Conservation (phyloP, 2,797 vertebrate genomes). For the Zenarchopterus dispar region DNA sequence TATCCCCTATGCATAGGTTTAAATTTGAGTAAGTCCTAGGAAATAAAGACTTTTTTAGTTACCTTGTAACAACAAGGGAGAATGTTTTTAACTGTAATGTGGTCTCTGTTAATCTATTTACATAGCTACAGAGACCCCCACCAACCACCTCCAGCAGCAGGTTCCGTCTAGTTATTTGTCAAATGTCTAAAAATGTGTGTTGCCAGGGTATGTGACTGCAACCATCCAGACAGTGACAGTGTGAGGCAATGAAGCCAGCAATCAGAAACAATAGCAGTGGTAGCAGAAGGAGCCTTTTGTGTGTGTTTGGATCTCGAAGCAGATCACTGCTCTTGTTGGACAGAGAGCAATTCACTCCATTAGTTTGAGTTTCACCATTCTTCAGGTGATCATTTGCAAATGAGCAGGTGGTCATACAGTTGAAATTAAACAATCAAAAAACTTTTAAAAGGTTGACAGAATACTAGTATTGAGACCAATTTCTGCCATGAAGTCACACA, state of each 20-base stretch:
- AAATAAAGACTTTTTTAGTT: too few relatives aligned
- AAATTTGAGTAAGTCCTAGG: too few relatives aligned
- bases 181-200: slow-evolving; percentile 68
- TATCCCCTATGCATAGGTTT: too few relatives aligned
- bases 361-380: slow-evolving; percentile 38
- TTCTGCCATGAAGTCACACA: too few relatives aligned
- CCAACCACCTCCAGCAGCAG: slow-evolving; percentile 19
- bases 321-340: slow-evolving; percentile 66
- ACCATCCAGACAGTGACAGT: slow-evolving; percentile 65
- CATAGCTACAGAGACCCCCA: neutral
- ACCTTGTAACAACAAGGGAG: too few relatives aligned
- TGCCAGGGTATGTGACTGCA: slow-evolving; percentile 51
- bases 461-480: too few relatives aligned
- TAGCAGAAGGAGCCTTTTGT: slow-evolving; percentile 77
- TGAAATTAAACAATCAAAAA: too few relatives aligned
- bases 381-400: slow-evolving; percentile 43
- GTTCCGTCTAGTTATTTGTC: slow-evolving; percentile 52
- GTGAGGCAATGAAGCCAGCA: slow-evolving; percentile 59
- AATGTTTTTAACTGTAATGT: too few relatives aligned
- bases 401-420: slow-evolving; percentile 13
- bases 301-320: slow-evolving; percentile 59
- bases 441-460: too few relatives aligned
- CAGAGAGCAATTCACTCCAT: slow-evolving; percentile 35
- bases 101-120: too few relatives aligned
- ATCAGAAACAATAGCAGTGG: slow-evolving; percentile 70